Base-by-base conservation (phyloP, 2,888 invertebrate species). In the Loripinus fragilis region DNA sequence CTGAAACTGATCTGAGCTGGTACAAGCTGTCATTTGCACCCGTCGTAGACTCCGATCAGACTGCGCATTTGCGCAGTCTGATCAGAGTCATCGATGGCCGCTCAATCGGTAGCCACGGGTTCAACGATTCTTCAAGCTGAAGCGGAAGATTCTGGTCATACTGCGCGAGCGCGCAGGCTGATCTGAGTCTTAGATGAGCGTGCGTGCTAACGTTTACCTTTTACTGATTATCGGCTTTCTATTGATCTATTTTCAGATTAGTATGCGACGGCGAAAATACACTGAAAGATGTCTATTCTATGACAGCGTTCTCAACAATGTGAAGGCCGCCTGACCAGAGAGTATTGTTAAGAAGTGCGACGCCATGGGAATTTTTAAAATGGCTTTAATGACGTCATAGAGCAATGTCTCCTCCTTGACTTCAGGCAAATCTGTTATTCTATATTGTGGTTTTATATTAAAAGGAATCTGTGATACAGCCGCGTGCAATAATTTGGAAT, bases 161-260 rank as follows among this genome's bases (percentile, higher is more conserved):
- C 45, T 45, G 45, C 3, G 45, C 52, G 52, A 25, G 25, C 25
- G 52, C 52, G 2, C 52, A 52, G 52, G 52, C 52, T 52, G 52
- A 52, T 52, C 25, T 52, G 52, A 52, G 23, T 25, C 52, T 52
- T n/a, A 2, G 52, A 2, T 52, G 52, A 25, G 23, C 52, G 12
- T 38, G 38, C 38, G 38, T 12, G 12, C 5, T 8, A 38, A 38
- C 12, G 38, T 38, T 38, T 5, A 12, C n/a, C n/a, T 38, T 38
- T 38, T 38, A 8, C 38, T 12, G 12, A 5, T 12, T 5, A 38
- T 38, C 38, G 38, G 12, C 5, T 38, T n/a, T 12, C 7, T 38
- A 38, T 38, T 38, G 38, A 38, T 60, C 60, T 60, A 12, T 33
- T 60, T 60, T 60, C 60, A 60, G 60, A 60, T 60, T 33, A 28